These are phyloP conservation scores for Peromyscus eremicus DNA, from an alignment of 2,797 vertebrate genomes.

Conservation along the genomic window DNA sequence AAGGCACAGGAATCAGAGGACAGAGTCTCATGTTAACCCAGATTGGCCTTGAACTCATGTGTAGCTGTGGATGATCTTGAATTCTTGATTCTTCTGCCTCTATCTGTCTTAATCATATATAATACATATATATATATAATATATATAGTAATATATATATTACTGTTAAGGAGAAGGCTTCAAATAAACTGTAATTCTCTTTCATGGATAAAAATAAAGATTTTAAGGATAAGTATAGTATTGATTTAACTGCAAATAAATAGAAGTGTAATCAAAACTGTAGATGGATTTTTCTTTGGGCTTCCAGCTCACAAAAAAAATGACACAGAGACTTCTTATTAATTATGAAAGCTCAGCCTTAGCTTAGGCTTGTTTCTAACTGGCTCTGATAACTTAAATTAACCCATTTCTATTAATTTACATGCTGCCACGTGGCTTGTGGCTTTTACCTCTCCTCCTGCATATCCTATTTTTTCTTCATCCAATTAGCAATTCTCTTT, in stretches of 20 bases:
- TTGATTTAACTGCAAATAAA: slow-evolving; percentile 56
- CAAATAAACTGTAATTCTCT: not conserved
- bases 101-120: not conserved
- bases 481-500: not conserved
- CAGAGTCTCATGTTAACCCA: not conserved
- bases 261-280: slow-evolving; percentile 20
- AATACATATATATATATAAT: too few relatives aligned
- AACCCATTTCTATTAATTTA: not conserved
- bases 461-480: not conserved
- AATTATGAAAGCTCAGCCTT: not conserved
- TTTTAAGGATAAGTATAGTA: slow-evolving; percentile 29
- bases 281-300: not conserved
- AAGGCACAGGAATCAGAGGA: not conserved
- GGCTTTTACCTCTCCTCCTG: not conserved
- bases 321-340: not conserved
- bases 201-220: not conserved
- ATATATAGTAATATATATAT: not conserved
- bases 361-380: not conserved
- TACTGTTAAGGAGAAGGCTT: not conserved
- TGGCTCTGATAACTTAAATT: not conserved
- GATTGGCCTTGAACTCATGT: not conserved
- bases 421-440: not conserved
- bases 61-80: not conserved
- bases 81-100: not conserved
- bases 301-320: not conserved